Conservation (phyloP, 2,888 invertebrate genomes). For the Syrista parreyssii region DNA sequence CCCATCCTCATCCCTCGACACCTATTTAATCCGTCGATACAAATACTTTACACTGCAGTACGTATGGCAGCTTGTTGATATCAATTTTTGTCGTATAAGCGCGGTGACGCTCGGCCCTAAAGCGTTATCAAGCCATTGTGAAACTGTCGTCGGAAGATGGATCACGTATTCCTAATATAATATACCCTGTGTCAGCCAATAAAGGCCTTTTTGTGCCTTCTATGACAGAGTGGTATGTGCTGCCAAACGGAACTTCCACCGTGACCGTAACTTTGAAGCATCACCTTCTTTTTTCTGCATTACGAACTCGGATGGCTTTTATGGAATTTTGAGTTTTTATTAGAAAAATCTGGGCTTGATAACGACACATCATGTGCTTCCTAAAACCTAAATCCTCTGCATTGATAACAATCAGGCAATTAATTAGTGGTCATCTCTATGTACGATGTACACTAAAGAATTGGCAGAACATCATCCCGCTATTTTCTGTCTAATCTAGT, state of each 20-base stretch:
- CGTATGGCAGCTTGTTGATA: conserved; percentile 7
- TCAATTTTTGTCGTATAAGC: conserved; percentile 13
- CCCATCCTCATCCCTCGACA: conserved; percentile 8
- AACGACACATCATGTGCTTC: background rate
- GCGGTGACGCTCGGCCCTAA: conserved; percentile 3
- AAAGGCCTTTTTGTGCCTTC: conserved; percentile 57
- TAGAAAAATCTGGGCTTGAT: background rate
- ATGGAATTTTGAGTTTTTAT: background rate
- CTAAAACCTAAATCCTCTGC: background rate
- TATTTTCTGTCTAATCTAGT: background rate
- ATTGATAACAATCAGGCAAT: background rate
- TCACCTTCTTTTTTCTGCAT: background rate
- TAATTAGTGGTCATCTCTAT: background rate
- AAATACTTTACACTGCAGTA: conserved; percentile 3
- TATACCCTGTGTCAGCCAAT: conserved; percentile 57
- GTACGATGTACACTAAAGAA: background rate
- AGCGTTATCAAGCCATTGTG: conserved; percentile 20
- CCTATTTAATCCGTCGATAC: background rate
- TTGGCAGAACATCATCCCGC: background rate
- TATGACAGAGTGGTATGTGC: conserved; percentile 51
- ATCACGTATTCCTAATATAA: conserved; percentile 57
- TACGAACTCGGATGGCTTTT: background rate
- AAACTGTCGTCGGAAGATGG: conserved; percentile 55
- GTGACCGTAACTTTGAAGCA: background rate
- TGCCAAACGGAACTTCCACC: background rate